A percentile compares a stretch with the other conserved stretches of the same genome.
Conservation (phyloP, 2,113 vertebrate species). For the Campylomormyrus numenius region DNA sequence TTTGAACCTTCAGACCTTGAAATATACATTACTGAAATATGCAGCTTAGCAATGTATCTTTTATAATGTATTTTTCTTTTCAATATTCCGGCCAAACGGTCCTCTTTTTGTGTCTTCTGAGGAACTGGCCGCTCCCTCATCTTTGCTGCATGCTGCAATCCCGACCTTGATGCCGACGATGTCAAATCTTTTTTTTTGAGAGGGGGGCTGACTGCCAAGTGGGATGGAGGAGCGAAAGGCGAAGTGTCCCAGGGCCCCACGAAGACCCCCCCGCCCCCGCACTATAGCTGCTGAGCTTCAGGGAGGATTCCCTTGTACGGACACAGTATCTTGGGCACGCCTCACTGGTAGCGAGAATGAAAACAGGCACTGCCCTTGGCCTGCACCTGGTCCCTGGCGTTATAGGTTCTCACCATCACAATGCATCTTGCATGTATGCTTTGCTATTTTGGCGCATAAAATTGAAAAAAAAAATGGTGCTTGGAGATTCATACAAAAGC, state of each 20-base stretch:
- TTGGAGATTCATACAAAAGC: not conserved
- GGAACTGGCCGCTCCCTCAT: not conserved
- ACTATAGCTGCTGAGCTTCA: not conserved
- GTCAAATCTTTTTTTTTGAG: not conserved
- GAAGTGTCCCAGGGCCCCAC: not conserved
- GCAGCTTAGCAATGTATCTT: not conserved
- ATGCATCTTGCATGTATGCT: not conserved
- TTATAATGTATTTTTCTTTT: not conserved
- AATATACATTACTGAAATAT: not conserved
- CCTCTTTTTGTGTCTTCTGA: not conserved
- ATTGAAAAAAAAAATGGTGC: not conserved
- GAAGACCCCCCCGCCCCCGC: not conserved
- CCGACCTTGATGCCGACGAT: too few relatives aligned
- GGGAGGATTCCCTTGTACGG: constrained; percentile 8
- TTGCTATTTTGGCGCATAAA: not conserved
- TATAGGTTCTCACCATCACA: not conserved
- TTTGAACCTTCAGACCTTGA: not conserved
- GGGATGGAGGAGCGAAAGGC: not conserved
- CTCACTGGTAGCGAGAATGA: not conserved
- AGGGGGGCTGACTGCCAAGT: not conserved
- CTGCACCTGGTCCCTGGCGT: not conserved
- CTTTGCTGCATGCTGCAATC: not conserved
- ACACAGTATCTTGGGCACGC: not conserved
- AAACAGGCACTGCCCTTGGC: not conserved
- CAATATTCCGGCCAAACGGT: not conserved